Percentiles rank a stretch among this genome's conserved stretches.
phyloP scores from a whole-genome alignment of 2,888 invertebrate genomes.

The Thymelicus lineola region DNA sequence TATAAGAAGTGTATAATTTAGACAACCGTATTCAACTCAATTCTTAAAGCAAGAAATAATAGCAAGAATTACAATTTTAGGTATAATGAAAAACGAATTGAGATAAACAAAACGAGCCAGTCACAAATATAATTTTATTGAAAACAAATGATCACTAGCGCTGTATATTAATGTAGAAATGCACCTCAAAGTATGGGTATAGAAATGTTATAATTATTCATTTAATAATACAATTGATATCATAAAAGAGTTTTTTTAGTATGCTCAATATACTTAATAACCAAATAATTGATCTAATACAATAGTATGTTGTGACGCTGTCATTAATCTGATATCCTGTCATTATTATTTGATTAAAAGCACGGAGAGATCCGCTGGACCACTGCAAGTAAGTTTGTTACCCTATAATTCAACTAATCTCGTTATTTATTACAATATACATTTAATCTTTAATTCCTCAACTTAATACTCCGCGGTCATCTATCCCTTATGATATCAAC shows the following conservation, averaged over 20 bases:
- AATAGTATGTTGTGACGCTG: no score
- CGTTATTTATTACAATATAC: neutral
- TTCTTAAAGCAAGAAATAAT: neutral
- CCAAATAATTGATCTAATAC: no score
- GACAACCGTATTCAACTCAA: constrained; percentile 29
- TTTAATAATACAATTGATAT: constrained; percentile 30
- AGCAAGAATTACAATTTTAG: no score
- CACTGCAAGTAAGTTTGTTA: neutral
- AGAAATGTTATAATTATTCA: constrained; percentile 6
- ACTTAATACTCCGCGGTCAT: neutral
- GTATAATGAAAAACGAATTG: neutral
- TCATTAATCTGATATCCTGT: no score
- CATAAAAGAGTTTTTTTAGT: constrained; percentile 11
- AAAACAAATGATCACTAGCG: constrained; percentile 13
- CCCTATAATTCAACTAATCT: neutral
- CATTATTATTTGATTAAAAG: no score
- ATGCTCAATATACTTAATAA: neutral
- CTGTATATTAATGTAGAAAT: constrained; percentile 2
- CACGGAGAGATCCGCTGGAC: neutral
- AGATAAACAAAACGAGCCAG: constrained; percentile 20
- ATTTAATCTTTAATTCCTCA: neutral
- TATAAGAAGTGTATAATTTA: constrained; percentile 13
- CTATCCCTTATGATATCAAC: constrained; percentile 33
- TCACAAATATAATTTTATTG: constrained; percentile 9
- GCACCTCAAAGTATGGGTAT: constrained; percentile 13